Conservation (phyloP, 2,888 invertebrate species). For the Drosophila fulvimacula region DNA sequence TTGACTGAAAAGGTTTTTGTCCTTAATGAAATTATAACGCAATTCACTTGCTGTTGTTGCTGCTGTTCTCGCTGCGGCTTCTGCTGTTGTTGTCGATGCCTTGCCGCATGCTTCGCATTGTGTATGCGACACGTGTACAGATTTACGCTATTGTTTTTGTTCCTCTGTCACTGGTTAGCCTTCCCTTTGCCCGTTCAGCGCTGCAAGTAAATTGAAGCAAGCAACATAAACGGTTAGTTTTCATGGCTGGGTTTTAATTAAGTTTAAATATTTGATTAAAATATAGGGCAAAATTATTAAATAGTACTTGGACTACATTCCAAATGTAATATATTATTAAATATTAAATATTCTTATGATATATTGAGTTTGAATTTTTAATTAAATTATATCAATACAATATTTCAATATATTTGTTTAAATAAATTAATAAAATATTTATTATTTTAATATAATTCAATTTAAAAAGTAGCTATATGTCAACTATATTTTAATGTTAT, state of each 20-base stretch:
- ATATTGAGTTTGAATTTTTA: too few species aligned
- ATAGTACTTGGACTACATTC: too few species aligned
- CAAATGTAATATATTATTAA: too few species aligned
- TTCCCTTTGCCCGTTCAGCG: conserved; percentile 7
- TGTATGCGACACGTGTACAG: conserved; percentile 58
- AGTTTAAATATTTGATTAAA: conserved; percentile 8
- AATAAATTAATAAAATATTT: too few species aligned
- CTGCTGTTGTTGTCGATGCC: conserved; percentile 12
- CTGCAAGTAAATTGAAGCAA: conserved; percentile 58
- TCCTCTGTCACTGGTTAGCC: conserved; percentile 27
- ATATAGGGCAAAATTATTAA: background rate
- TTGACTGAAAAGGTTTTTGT: conserved; percentile 67
- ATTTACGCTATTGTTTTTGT: conserved; percentile 35
- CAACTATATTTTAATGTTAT: too few species aligned
- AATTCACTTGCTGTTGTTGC: conserved; percentile 62
- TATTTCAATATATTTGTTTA: too few species aligned
- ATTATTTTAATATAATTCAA: too few species aligned
- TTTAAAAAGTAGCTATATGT: too few species aligned
- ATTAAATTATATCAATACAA: too few species aligned
- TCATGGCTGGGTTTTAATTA: conserved; percentile 1
- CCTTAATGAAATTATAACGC: conserved; percentile 80
- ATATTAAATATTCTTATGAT: too few species aligned
- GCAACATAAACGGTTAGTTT: conserved; percentile 17
- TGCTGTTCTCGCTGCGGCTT: conserved; percentile 25
- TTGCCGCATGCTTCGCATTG: conserved; percentile 47